Evolutionary conservation across 2,797 vertebrate genomes (phyloP), one percentile per base, ranked within the genome.

Genomic region (Borostomias antarcticus): DNA sequence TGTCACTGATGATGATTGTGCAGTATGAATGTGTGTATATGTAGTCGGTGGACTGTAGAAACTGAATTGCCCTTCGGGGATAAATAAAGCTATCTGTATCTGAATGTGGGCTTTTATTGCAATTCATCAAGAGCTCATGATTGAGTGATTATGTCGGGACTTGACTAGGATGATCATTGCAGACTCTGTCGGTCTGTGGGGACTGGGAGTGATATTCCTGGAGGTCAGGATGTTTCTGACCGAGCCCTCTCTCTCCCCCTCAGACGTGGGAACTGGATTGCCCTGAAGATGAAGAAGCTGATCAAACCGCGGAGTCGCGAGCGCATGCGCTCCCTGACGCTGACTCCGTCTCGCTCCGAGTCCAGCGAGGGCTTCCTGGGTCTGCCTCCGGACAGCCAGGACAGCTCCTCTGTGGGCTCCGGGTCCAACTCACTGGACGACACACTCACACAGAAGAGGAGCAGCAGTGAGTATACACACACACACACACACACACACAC

Each of bases 201-300:
- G n/a, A n/a, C n/a, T n/a, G n/a, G n/a, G n/a, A n/a, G n/a, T n/a
- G n/a, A n/a, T n/a, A n/a, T n/a, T n/a, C n/a, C n/a, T n/a, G n/a
- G n/a, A n/a, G n/a, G n/a, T n/a, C n/a, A n/a, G n/a, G n/a, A n/a
- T n/a, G n/a, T n/a, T n/a, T n/a, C n/a, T n/a, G n/a, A n/a, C n/a
- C n/a, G n/a, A n/a, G n/a, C n/a, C n/a, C n/a, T n/a, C 25, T 58
- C 21, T 51, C 19, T 11, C n/a, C n/a, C n/a, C 35, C 45, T 68
- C 78, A 98, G 98, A 78, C 95, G 96, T 69, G 96, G 96, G 56
- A 99, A 99, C 91, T 99, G 98, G 98, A 99, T 99, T 90, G 93
- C 97, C 19, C 85, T 97, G 82, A 98, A 98, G 90, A 98, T 99
- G 98, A 96, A 81, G 86, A 99, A 99, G 85, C 82, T 99, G 82